Evolutionary conservation across 2,797 vertebrate species (phyloP).

Genomic region (Sebastes iracundus): DNA sequence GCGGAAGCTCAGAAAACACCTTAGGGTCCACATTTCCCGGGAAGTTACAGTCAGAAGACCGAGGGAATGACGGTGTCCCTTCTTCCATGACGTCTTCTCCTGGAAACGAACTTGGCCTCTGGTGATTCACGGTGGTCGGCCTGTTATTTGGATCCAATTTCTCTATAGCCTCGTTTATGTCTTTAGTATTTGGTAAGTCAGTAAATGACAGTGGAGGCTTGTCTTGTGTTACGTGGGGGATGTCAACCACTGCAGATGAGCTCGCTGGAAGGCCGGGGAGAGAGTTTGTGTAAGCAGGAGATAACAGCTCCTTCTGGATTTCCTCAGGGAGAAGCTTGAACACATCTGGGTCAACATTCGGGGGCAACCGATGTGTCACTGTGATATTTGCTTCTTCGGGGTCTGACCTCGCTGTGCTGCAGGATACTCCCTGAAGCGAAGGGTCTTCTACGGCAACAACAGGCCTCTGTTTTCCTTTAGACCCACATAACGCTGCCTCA

Average conservation of each 20-base stretch:
- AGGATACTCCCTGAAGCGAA: neutral
- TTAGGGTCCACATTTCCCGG: conserved; percentile 84
- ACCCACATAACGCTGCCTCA: conserved; percentile 10
- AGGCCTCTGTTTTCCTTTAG: conserved; percentile 27
- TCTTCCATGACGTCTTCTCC: conserved; percentile 10
- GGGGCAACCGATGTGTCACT: conserved; percentile 56
- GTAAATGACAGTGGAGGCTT: neutral
- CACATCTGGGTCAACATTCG: conserved; percentile 84
- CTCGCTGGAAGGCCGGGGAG: neutral
- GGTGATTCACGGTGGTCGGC: neutral
- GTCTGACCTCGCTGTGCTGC: conserved; percentile 3
- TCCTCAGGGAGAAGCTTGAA: conserved; percentile 87
- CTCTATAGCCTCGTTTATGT: neutral
- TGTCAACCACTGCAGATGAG: neutral
- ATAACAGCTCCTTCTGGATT: conserved; percentile 86
- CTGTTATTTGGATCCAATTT: neutral
- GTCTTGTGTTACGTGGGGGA: neutral
- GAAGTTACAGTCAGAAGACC: conserved; percentile 60
- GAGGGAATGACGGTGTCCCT: neutral
- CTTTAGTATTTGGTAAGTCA: neutral
- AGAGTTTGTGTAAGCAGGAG: conserved; percentile 40
- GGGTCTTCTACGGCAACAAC: conserved; percentile 23
- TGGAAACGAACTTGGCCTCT: neutral
- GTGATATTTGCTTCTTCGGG: neutral
- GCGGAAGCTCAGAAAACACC: conserved; percentile 86